Conservation (phyloP, 2,797 vertebrate genomes). For the Sarcophilus harrisii region DNA sequence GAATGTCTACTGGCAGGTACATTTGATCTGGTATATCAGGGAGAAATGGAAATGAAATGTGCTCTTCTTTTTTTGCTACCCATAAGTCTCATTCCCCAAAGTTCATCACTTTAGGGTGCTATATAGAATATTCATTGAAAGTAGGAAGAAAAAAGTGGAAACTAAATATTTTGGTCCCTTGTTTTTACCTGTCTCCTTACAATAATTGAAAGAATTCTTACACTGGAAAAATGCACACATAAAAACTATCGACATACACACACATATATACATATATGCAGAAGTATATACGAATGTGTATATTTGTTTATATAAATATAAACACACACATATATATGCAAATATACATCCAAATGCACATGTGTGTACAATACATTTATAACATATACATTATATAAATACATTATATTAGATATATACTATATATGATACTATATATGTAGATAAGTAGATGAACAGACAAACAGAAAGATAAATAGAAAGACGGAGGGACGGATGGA, state of each 20-base stretch:
- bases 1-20: neutral
- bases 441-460: too few relatives aligned
- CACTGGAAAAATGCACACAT: neutral
- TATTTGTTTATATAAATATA: too few relatives aligned
- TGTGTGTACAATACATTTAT: too few relatives aligned
- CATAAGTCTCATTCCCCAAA: neutral
- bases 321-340: too few relatives aligned
- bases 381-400: too few relatives aligned
- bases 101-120: neutral
- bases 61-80: neutral
- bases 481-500: too few relatives aligned
- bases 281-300: too few relatives aligned
- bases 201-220: neutral
- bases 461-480: too few relatives aligned
- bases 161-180: neutral
- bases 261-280: too few relatives aligned
- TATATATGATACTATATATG: too few relatives aligned
- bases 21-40: neutral
- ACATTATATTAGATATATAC: neutral
- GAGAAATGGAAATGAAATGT: neutral
- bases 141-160: neutral
- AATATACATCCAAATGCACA: too few relatives aligned
- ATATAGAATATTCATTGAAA: neutral
- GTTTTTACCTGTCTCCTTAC: neutral
- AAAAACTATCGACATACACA: too few relatives aligned